A percentile compares a stretch with the other conserved stretches of the same genome.
These are phyloP conservation scores for Oophaga sylvatica DNA, from an alignment of 2,797 vertebrate genomes.

Conservation along the genomic window DNA sequence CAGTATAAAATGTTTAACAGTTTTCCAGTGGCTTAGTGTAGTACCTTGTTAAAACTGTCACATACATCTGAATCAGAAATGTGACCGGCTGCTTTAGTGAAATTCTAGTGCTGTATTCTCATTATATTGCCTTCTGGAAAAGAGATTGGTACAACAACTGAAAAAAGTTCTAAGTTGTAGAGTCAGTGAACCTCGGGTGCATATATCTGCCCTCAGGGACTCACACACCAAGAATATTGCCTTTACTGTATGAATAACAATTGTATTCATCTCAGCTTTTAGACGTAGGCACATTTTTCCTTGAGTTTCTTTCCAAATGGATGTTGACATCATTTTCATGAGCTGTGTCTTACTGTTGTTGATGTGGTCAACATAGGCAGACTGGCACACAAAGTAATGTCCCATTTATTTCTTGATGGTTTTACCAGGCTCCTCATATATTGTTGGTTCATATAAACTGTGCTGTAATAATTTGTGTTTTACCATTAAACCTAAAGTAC, in stretches of 20 bases:
- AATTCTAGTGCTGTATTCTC: slow-evolving; percentile 16
- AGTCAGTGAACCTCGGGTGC: background rate
- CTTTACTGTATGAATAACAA: slow-evolving; percentile 17
- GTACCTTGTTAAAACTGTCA: slow-evolving; percentile 6
- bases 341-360: slow-evolving; percentile 8
- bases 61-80: slow-evolving; percentile 21
- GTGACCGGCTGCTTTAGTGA: background rate
- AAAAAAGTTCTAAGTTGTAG: slow-evolving; percentile 6
- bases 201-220: background rate
- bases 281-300: slow-evolving; percentile 9
- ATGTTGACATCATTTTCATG: slow-evolving; percentile 24
- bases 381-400: background rate
- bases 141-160: slow-evolving; percentile 15
- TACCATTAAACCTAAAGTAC: background rate
- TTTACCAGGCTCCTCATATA: background rate
- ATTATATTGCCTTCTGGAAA: slow-evolving; percentile 9
- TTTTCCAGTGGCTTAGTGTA: background rate
- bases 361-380: background rate
- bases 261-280: slow-evolving; percentile 22
- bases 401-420: background rate
- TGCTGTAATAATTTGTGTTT: background rate
- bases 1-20: background rate
- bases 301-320: slow-evolving; percentile 13
- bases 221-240: slow-evolving; percentile 9
- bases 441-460: background rate